Evolutionary conservation across 2,888 invertebrate species (phyloP).

Genomic region (Acrocera orbiculus): DNA sequence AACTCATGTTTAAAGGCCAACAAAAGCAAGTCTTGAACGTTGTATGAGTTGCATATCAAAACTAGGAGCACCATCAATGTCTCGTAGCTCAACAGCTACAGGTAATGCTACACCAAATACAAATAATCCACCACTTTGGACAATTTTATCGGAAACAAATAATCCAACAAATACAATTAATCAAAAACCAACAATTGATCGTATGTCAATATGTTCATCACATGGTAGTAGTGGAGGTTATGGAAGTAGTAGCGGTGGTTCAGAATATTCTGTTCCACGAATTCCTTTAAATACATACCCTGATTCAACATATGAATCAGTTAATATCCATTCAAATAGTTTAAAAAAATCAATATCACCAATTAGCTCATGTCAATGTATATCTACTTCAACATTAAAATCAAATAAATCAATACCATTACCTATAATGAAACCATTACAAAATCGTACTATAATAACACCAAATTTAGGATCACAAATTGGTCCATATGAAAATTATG

Average conservation of each 20-base stretch:
- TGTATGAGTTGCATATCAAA: constrained; percentile 64
- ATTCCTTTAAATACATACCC: constrained; percentile 9
- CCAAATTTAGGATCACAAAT: constrained; percentile 45
- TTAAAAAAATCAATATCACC: no score
- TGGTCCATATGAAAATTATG: constrained; percentile 62
- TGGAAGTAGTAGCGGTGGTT: constrained; percentile 42
- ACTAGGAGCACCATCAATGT: constrained; percentile 45
- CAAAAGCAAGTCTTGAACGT: constrained; percentile 33
- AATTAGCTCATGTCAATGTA: no score
- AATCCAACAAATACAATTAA: constrained; percentile 8
- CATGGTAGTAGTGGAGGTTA: constrained; percentile 37
- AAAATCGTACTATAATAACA: constrained; percentile 21
- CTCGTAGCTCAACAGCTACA: constrained; percentile 43
- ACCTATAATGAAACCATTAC: constrained; percentile 23
- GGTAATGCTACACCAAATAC: constrained; percentile 36
- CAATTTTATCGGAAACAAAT: constrained; percentile 11
- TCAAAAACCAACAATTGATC: constrained; percentile 30
- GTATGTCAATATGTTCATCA: constrained; percentile 44
- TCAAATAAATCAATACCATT: constrained; percentile 42
- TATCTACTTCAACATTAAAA: no score
- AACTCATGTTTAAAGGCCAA: no score
- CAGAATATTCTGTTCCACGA: constrained; percentile 42
- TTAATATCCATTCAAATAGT: no score
- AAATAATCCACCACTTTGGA: constrained; percentile 16
- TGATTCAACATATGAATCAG: constrained; percentile 15